Percentiles rank a stretch among this genome's conserved stretches.
These are phyloP conservation scores for Anoplopoma fimbria DNA, from an alignment of 2,113 vertebrate genomes.

Conservation along the genomic window DNA sequence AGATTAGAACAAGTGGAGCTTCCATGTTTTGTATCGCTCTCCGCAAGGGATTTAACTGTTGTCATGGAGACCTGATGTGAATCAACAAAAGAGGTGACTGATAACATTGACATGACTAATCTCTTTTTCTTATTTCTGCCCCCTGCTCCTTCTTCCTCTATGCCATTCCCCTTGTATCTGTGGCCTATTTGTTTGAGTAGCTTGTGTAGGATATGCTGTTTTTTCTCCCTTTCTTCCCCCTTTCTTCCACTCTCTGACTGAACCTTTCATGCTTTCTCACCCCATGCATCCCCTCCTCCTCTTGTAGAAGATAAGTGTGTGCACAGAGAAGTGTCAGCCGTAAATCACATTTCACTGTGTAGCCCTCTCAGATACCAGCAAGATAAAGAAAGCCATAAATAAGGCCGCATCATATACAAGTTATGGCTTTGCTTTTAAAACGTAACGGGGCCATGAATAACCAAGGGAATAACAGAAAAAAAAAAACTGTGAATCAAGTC, in stretches of 20 bases:
- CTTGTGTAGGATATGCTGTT: conserved; percentile 67
- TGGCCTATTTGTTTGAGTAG: conserved; percentile 75
- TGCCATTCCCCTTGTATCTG: conserved; percentile 73
- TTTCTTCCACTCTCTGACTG: conserved; percentile 51
- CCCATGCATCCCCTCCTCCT: conserved; percentile 74
- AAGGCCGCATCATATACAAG: conserved; percentile 63
- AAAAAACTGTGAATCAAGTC: conserved; percentile 36
- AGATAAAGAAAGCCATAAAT: conserved; percentile 76
- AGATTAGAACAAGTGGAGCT: conserved; percentile 68
- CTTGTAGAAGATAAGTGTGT: conserved; percentile 81
- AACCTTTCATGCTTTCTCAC: conserved; percentile 71
- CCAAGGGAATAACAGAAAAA: conserved; percentile 40
- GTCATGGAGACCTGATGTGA: conserved; percentile 78
- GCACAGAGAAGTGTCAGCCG: conserved; percentile 79
- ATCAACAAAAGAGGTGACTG: conserved; percentile 88
- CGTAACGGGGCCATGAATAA: conserved; percentile 73
- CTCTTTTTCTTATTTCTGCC: conserved; percentile 79
- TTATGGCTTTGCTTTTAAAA: conserved; percentile 74
- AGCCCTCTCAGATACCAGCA: conserved; percentile 87
- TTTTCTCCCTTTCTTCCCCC: conserved; percentile 17
- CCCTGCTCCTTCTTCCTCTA: conserved; percentile 63
- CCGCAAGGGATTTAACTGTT: conserved; percentile 75
- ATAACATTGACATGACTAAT: conserved; percentile 88
- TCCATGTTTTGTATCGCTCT: conserved; percentile 63
- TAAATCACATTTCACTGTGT: conserved; percentile 80